These are phyloP conservation scores for Chironomus riparius DNA, from an alignment of 2,888 invertebrate species.

Conservation along the genomic window DNA sequence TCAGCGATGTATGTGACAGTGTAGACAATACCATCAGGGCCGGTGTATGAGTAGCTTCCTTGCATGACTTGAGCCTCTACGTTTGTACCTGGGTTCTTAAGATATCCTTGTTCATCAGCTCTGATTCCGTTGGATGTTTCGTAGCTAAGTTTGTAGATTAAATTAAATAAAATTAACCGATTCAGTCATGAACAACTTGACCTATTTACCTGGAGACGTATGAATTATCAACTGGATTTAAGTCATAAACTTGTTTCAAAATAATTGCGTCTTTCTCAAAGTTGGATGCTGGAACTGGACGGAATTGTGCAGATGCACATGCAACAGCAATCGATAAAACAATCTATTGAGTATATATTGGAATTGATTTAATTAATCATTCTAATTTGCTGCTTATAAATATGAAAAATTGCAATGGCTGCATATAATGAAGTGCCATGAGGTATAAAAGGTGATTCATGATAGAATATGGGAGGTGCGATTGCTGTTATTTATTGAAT, in stretches of 20 bases:
- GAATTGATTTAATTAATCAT: no score
- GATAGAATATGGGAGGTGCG: no score
- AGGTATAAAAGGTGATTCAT: no score
- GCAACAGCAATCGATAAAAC: constrained; percentile 28
- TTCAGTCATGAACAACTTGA: not conserved
- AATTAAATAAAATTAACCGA: not conserved
- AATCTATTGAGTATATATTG: not conserved
- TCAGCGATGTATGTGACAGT: constrained; percentile 47
- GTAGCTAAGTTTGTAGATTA: constrained; percentile 42
- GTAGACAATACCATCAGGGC: constrained; percentile 49
- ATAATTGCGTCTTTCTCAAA: constrained; percentile 44
- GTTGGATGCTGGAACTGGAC: constrained; percentile 34
- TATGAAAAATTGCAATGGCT: no score
- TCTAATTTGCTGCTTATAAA: no score
- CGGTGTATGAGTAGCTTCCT: constrained; percentile 50
- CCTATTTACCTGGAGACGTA: constrained; percentile 44
- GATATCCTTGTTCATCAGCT: constrained; percentile 52
- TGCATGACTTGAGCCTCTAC: constrained; percentile 51
- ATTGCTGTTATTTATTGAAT: no score
- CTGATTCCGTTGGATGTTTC: constrained; percentile 57
- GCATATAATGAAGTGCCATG: no score
- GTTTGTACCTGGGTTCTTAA: constrained; percentile 51
- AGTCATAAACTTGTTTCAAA: constrained; percentile 44
- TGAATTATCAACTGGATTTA: constrained; percentile 45
- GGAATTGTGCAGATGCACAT: constrained; percentile 38